These are phyloP conservation scores for Nematostella vectensis DNA, from an alignment of 92 coral and sea anemone species.

Conservation along the genomic window DNA sequence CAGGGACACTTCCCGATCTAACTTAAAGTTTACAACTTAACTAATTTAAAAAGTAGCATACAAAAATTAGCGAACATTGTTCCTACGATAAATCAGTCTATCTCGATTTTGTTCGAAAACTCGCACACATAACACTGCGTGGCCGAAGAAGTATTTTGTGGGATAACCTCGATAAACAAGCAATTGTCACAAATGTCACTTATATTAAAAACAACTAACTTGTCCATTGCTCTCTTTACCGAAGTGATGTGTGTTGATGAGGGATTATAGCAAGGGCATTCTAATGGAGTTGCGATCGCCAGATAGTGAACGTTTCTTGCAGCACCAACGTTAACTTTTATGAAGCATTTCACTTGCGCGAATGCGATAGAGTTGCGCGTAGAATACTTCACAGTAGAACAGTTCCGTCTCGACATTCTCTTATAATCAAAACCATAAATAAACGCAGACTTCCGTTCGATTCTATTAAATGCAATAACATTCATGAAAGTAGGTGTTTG, in stretches of 20 bases:
- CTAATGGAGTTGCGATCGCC: slow-evolving; percentile 4
- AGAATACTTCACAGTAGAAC: slow-evolving; percentile 23
- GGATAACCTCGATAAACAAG: not conserved
- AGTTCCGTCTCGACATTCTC: slow-evolving; percentile 23
- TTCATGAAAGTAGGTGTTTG: too few relatives aligned
- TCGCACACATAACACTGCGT: slow-evolving; percentile 7
- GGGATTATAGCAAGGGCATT: not conserved
- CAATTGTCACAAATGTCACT: too few relatives aligned
- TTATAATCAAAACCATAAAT: slow-evolving; percentile 28
- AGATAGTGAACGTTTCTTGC: not conserved
- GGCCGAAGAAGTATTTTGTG: not conserved
- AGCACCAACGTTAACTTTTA: slow-evolving; percentile 1
- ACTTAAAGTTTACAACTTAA: too few relatives aligned
- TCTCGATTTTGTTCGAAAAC: slow-evolving; percentile 4
- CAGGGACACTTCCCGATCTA: too few relatives aligned
- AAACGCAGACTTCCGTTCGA: slow-evolving; percentile 1
- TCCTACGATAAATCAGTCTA: too few relatives aligned
- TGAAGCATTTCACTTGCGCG: slow-evolving; percentile 23
- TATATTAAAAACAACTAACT: not conserved
- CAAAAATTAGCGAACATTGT: too few relatives aligned
- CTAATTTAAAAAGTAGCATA: too few relatives aligned
- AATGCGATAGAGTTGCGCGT: slow-evolving; percentile 5
- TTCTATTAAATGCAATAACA: slow-evolving; percentile 29
- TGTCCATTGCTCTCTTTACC: not conserved
- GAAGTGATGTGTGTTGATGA: slow-evolving; percentile 10